These are phyloP conservation scores for Lampris incognitus DNA, from an alignment of 2,113 vertebrate species.

Conservation along the genomic window DNA sequence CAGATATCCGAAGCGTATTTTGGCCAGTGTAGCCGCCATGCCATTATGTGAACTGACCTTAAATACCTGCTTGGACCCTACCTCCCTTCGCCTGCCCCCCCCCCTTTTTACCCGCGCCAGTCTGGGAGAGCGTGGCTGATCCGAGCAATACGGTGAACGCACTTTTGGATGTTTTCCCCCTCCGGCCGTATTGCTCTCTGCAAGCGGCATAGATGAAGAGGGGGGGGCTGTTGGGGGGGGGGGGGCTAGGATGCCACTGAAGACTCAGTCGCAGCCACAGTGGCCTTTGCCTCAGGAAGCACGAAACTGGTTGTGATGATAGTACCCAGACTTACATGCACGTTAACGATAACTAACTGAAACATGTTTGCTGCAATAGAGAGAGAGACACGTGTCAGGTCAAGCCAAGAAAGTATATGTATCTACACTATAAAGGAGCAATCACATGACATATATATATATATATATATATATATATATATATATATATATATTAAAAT, in stretches of 20 bases:
- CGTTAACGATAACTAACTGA: constrained; percentile 74
- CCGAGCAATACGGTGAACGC: constrained; percentile 61
- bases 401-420: constrained; percentile 72
- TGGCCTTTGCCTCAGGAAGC: constrained; percentile 73
- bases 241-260: constrained; percentile 29
- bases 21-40: constrained; percentile 41
- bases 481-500: constrained; percentile 29
- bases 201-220: constrained; percentile 26
- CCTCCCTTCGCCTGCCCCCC: constrained; percentile 13
- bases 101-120: constrained; percentile 40
- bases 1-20: constrained; percentile 23
- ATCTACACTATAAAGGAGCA: constrained; percentile 81
- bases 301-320: constrained; percentile 82
- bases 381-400: constrained; percentile 82
- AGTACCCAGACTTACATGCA: constrained; percentile 80
- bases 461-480: constrained; percentile 16
- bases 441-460: constrained; percentile 49
- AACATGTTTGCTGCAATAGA: constrained; percentile 84
- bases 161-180: constrained; percentile 48
- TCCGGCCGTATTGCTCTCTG: constrained; percentile 20
- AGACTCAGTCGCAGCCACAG: constrained; percentile 33
- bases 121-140: constrained; percentile 46
- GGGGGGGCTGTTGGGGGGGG: constrained; percentile 23
- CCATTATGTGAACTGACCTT: constrained; percentile 30
- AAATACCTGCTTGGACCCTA: constrained; percentile 37